These are phyloP conservation scores for Notamacropus eugenii DNA, from an alignment of 2,797 vertebrate species.

Conservation along the genomic window DNA sequence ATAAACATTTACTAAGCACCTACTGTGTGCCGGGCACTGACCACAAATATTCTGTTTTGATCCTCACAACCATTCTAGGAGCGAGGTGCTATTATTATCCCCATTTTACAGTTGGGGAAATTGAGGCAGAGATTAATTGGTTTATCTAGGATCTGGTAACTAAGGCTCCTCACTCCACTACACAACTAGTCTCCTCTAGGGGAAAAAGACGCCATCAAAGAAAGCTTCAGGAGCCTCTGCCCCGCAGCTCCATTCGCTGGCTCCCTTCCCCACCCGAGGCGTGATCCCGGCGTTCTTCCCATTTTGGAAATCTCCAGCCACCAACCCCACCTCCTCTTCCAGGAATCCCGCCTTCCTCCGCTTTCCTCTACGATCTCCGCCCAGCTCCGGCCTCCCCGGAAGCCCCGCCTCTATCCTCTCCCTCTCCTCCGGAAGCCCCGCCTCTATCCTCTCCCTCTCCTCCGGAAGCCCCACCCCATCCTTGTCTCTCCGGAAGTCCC, in stretches of 20 bases:
- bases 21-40: background rate
- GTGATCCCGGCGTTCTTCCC: background rate
- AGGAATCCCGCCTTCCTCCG: background rate
- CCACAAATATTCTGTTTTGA: background rate
- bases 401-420: accelerated
- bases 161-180: background rate
- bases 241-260: background rate
- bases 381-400: accelerated
- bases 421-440: background rate
- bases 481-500: accelerated
- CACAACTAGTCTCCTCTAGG: background rate
- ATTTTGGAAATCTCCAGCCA: background rate
- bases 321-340: background rate
- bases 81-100: background rate
- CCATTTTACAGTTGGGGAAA: background rate
- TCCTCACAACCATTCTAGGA: background rate
- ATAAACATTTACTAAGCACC: background rate
- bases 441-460: background rate
- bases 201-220: background rate
- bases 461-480: too few relatives aligned
- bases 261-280: background rate
- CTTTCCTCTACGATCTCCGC: background rate
- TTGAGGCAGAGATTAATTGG: background rate
- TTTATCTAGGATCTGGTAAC: background rate
- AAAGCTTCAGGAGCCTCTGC: background rate